phyloP scores from a whole-genome alignment of 2,113 vertebrate species.

The Nibea albiflora region DNA sequence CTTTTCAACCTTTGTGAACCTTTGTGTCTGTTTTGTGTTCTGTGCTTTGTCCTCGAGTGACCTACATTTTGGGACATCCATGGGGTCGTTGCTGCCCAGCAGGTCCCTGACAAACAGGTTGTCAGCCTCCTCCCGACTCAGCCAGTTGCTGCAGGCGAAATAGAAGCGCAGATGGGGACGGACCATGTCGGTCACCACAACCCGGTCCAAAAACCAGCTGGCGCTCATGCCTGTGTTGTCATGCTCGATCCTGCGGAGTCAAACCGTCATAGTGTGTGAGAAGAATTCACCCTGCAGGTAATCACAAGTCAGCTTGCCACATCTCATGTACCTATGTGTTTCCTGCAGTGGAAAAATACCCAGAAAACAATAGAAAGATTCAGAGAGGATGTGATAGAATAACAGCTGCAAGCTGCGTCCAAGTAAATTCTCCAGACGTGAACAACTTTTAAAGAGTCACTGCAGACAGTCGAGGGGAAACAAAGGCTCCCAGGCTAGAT shows the following conservation, averaged over 20 bases:
- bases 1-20: conserved; percentile 8
- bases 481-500: neutral
- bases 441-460: neutral
- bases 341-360: neutral
- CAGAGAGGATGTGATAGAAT: neutral
- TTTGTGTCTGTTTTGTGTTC: conserved; percentile 7
- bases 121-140: conserved; percentile 94
- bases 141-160: conserved; percentile 96
- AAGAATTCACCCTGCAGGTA: conserved; percentile 17
- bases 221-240: conserved; percentile 95
- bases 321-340: neutral
- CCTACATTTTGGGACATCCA: conserved; percentile 96
- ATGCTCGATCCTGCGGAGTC: conserved; percentile 90
- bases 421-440: neutral
- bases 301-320: conserved; percentile 14
- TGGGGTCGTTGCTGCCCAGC: conserved; percentile 92
- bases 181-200: conserved; percentile 95
- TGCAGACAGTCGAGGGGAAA: too few relatives aligned
- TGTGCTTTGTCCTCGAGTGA: conserved; percentile 26
- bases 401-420: neutral
- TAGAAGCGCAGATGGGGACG: conserved; percentile 95
- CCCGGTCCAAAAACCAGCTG: conserved; percentile 94
- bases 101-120: conserved; percentile 93
- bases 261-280: conserved; percentile 24
- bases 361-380: neutral